phyloP scores from a whole-genome alignment of 2,797 vertebrate species.

The Buceros bicornis region DNA sequence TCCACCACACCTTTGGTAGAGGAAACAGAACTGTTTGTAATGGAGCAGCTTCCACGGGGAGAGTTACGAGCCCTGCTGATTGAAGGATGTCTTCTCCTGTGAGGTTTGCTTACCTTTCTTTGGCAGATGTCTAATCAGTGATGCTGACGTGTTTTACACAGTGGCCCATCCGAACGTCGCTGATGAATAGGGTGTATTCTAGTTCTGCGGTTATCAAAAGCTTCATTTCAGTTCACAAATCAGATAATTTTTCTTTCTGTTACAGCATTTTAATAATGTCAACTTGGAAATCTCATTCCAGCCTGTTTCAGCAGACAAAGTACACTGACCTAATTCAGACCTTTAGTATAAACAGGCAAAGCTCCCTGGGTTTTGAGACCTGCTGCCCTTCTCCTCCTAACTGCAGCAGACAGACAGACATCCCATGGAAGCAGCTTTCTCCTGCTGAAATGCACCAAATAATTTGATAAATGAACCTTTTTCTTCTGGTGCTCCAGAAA shows the following conservation, averaged over 20 bases:
- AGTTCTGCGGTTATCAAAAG: slow-evolving; percentile 28
- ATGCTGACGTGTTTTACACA: not conserved
- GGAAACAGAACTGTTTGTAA: slow-evolving; percentile 39
- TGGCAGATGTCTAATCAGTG: not conserved
- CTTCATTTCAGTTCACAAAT: slow-evolving; percentile 19
- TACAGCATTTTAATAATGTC: not conserved
- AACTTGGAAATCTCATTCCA: not conserved
- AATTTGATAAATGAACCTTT: slow-evolving; percentile 14
- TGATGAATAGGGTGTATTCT: not conserved
- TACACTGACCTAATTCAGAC: slow-evolving; percentile 18
- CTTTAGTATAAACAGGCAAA: slow-evolving; percentile 9
- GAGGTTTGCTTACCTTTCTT: not conserved
- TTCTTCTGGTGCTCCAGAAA: slow-evolving; percentile 26
- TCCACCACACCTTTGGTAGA: slow-evolving; percentile 24
- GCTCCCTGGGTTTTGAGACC: not conserved
- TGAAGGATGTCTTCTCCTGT: slow-evolving; percentile 17
- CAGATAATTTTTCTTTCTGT: slow-evolving; percentile 34
- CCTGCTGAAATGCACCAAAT: not conserved
- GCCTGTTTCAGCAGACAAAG: not conserved
- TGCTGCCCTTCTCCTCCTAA: slow-evolving; percentile 4
- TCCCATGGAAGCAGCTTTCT: not conserved
- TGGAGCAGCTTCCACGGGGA: not conserved
- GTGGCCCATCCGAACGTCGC: not conserved
- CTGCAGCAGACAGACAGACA: slow-evolving; percentile 6
- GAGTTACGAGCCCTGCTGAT: not conserved